Evolutionary conservation across 2,888 invertebrate species (phyloP).

Genomic region (Chesias legatella): DNA sequence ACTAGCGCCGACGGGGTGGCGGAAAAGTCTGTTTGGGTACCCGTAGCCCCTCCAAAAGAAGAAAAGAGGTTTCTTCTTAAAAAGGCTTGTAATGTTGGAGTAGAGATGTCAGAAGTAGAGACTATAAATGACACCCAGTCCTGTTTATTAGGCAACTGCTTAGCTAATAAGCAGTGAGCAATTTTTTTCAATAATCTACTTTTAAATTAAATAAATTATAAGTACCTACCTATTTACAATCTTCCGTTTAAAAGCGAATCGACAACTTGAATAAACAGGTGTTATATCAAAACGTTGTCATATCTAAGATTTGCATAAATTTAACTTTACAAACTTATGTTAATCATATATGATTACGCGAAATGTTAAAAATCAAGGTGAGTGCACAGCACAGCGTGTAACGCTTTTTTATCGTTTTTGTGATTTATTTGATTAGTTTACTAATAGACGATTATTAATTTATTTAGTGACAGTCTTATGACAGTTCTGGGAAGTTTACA

Average conservation of each 20-base stretch:
- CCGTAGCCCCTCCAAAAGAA: no score
- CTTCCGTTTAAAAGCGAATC: conserved; percentile 1
- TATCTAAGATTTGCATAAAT: conserved; percentile 25
- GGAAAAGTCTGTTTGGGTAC: no score
- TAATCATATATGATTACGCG: conserved; percentile 21
- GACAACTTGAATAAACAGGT: conserved; percentile 37
- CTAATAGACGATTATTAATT: conserved; percentile 29
- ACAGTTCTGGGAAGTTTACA: not conserved
- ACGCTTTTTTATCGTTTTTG: conserved; percentile 21
- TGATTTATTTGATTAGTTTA: conserved; percentile 20
- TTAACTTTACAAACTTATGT: conserved; percentile 8
- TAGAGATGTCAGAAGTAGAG: no score
- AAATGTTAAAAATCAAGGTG: conserved; percentile 28
- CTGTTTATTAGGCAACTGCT: no score
- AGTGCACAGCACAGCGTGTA: conserved; percentile 20
- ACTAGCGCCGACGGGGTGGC: no score
- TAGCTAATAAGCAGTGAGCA: no score
- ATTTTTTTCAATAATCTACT: no score
- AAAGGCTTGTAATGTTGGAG: no score
- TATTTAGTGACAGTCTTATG: conserved; percentile 32
- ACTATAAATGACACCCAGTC: no score
- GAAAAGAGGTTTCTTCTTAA: no score
- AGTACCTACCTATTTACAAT: no score
- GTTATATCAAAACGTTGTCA: conserved; percentile 41
- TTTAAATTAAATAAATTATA: no score